Evolutionary conservation across 1,140 invertebrate species (phyloP).

Genomic region (Goniozus legneri): DNA sequence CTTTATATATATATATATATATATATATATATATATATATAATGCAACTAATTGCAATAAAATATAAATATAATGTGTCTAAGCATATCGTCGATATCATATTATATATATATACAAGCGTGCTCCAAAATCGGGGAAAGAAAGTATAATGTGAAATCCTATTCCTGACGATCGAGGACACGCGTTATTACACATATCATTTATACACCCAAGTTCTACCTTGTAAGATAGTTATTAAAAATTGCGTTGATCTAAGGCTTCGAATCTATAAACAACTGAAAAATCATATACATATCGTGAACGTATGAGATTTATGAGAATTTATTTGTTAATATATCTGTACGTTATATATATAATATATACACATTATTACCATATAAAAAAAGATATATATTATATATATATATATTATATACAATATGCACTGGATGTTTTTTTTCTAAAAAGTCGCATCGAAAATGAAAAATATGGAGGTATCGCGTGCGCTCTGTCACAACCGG

Average conservation of each 20-base stretch:
- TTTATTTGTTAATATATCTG: constrained; percentile 41
- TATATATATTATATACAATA: constrained; percentile 36
- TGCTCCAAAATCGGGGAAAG: too few species aligned
- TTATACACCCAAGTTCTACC: constrained; percentile 30
- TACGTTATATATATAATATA: constrained; percentile 29
- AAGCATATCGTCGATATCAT: too few species aligned
- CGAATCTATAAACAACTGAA: constrained; percentile 28
- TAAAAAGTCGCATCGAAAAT: constrained; percentile 21
- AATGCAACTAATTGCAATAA: too few species aligned
- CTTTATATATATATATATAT: too few species aligned
- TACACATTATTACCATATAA: constrained; percentile 32
- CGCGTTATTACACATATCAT: constrained; percentile 45
- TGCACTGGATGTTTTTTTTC: constrained; percentile 34
- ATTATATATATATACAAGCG: too few species aligned
- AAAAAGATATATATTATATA: constrained; percentile 36
- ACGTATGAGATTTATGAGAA: constrained; percentile 35
- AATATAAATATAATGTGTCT: too few species aligned
- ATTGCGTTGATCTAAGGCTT: constrained; percentile 21
- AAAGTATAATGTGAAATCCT: too few species aligned
- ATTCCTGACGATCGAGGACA: too few species aligned
- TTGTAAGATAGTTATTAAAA: constrained; percentile 31
- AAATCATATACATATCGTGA: constrained; percentile 42
- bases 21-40: too few species aligned
- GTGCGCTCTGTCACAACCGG: neutral
- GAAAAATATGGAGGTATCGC: constrained; percentile 5